phyloP scores from a whole-genome alignment of 2,797 vertebrate species.

The Myotis findleyi region DNA sequence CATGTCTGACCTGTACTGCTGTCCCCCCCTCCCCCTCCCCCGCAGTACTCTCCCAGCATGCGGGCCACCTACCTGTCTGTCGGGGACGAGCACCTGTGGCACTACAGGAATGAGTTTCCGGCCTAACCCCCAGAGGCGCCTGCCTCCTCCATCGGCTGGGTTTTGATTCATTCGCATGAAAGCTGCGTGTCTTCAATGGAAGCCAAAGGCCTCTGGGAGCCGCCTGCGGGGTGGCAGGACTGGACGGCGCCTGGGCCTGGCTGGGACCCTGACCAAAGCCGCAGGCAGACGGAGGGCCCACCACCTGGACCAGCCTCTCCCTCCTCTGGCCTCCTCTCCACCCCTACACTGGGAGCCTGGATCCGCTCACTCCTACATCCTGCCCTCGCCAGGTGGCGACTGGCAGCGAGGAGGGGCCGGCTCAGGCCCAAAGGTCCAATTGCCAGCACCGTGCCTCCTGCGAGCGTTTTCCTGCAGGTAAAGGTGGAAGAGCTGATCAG shows the following conservation, averaged over 20 bases:
- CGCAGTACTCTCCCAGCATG: conserved; percentile 98
- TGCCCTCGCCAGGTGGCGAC: not conserved
- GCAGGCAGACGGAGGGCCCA: accelerated
- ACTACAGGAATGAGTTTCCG: conserved; percentile 91
- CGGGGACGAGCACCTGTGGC: conserved; percentile 93
- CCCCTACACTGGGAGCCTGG: not conserved
- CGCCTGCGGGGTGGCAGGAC: not conserved
- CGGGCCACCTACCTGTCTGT: conserved; percentile 96
- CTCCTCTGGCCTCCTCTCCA: not conserved
- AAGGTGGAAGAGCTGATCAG: not conserved
- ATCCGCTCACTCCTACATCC: not conserved
- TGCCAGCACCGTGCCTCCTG: not conserved
- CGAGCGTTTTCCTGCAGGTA: not conserved
- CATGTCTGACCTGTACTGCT: not conserved
- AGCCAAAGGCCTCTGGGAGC: conserved; percentile 71
- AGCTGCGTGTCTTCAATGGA: not conserved
- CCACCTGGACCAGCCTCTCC: not conserved
- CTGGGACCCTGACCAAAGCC: not conserved
- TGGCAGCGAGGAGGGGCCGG: not conserved
- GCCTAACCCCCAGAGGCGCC: conserved; percentile 83
- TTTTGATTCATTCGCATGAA: not conserved
- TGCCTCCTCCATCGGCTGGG: not conserved
- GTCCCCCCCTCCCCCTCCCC: conserved; percentile 3
- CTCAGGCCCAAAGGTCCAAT: not conserved
- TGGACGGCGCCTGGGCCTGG: not conserved